phyloP scores from a whole-genome alignment of 1,140 invertebrate species.

The Hermetia illucens region DNA sequence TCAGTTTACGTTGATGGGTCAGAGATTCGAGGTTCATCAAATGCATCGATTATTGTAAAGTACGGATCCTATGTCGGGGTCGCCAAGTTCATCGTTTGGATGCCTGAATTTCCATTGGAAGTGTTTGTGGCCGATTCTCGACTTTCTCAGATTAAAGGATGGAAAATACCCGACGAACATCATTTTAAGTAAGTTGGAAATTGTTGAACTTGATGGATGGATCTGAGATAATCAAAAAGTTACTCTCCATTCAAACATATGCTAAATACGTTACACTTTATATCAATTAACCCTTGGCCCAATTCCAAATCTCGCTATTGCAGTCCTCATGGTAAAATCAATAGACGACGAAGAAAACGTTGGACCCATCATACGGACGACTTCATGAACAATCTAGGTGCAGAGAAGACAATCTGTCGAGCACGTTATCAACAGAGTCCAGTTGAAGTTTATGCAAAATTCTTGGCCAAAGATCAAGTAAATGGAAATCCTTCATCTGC shows the following conservation, averaged over 20 bases:
- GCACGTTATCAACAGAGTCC: conserved; percentile 81
- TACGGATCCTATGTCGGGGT: conserved; percentile 83
- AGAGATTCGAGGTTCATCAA: conserved; percentile 86
- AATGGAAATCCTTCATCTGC: too few relatives aligned
- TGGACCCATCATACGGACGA: conserved; percentile 31
- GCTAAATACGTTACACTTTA: neutral
- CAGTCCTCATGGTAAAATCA: conserved; percentile 28
- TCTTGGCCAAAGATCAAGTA: conserved; percentile 71
- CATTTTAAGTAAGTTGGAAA: conserved; percentile 34
- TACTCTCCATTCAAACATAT: neutral
- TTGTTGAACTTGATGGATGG: too few relatives aligned
- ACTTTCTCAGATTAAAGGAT: conserved; percentile 80
- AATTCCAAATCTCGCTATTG: conserved; percentile 3
- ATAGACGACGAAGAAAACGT: conserved; percentile 37
- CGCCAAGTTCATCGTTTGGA: conserved; percentile 88
- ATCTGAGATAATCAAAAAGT: neutral
- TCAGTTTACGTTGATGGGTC: conserved; percentile 94
- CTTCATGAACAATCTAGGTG: conserved; percentile 37
- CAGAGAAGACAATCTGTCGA: conserved; percentile 51
- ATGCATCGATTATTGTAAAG: conserved; percentile 85
- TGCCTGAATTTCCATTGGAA: conserved; percentile 87
- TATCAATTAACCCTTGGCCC: neutral
- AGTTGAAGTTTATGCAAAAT: conserved; percentile 79
- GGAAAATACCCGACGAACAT: conserved; percentile 70
- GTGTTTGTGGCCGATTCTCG: conserved; percentile 76